Evolutionary conservation across 2,888 invertebrate genomes (phyloP).

Genomic region (Entomobrya multifasciata): DNA sequence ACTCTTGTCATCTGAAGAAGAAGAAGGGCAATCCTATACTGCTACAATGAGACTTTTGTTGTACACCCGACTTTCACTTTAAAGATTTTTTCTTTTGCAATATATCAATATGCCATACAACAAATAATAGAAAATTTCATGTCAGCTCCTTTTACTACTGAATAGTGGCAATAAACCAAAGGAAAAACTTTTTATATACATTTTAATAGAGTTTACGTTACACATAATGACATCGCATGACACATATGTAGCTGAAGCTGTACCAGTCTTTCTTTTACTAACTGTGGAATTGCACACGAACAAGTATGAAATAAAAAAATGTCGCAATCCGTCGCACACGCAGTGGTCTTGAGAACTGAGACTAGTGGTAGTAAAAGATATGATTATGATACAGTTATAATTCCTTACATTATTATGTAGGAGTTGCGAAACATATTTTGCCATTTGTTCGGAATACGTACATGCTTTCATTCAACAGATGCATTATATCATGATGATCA

Average conservation of each 20-base stretch:
- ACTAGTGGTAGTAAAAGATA: too few relatives aligned
- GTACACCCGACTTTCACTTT: slow-evolving; percentile 11
- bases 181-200: not conserved
- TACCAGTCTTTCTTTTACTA: not conserved
- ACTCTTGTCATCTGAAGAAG: not conserved
- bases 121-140: too few relatives aligned
- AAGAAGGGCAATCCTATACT: too few relatives aligned
- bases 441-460: too few relatives aligned
- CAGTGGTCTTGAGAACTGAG: too few relatives aligned
- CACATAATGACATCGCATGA: not conserved
- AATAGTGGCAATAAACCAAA: not conserved
- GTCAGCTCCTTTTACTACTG: too few relatives aligned
- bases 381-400: too few relatives aligned
- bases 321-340: slow-evolving; percentile 19
- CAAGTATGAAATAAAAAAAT: not conserved
- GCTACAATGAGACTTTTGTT: not conserved
- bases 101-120: not conserved
- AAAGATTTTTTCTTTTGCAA: slow-evolving; percentile 8
- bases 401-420: too few relatives aligned
- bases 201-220: slow-evolving; percentile 26
- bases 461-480: too few relatives aligned
- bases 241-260: too few relatives aligned
- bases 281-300: not conserved
- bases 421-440: too few relatives aligned
- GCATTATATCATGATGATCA: too few relatives aligned